phyloP scores from a whole-genome alignment of 2,113 vertebrate species.

The Perca flavescens region DNA sequence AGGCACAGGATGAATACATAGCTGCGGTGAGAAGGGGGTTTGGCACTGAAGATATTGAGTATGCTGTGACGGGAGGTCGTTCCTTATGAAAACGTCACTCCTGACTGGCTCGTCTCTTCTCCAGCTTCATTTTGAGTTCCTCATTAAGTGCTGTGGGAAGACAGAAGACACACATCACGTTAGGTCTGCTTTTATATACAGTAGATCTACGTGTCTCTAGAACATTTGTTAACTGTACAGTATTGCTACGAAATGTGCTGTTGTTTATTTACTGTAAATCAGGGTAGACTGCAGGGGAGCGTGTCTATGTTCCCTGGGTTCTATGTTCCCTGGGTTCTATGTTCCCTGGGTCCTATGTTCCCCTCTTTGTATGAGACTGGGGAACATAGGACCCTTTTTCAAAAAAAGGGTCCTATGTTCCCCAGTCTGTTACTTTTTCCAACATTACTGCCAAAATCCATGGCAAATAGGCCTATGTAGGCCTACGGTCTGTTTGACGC shows the following conservation, averaged over 20 bases:
- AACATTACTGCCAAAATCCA: too few relatives aligned
- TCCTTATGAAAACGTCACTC: slow-evolving; percentile 69
- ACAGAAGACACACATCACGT: neutral
- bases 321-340: too few relatives aligned
- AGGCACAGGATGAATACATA: slow-evolving; percentile 79
- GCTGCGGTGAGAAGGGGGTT: slow-evolving; percentile 61
- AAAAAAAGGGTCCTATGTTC: too few relatives aligned
- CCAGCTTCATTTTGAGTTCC: slow-evolving; percentile 86
- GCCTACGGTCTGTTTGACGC: too few relatives aligned
- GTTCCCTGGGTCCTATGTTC: too few relatives aligned
- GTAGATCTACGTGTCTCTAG: neutral
- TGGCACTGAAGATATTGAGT: slow-evolving; percentile 53
- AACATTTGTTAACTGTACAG: too few relatives aligned
- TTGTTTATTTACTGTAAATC: neutral
- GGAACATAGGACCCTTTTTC: too few relatives aligned
- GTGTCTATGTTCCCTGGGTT: too few relatives aligned
- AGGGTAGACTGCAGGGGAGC: neutral
- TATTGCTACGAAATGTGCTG: neutral
- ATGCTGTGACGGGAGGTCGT: slow-evolving; percentile 18
- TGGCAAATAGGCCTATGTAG: too few relatives aligned
- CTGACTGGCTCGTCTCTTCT: slow-evolving; percentile 83
- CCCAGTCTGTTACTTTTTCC: too few relatives aligned
- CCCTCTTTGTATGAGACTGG: too few relatives aligned
- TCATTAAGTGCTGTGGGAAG: slow-evolving; percentile 76
- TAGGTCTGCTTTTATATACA: neutral